Percentiles rank a stretch among this genome's conserved stretches.
Conservation (phyloP, 2,113 vertebrate genomes). For the Phalacrocorax brasilianus region DNA sequence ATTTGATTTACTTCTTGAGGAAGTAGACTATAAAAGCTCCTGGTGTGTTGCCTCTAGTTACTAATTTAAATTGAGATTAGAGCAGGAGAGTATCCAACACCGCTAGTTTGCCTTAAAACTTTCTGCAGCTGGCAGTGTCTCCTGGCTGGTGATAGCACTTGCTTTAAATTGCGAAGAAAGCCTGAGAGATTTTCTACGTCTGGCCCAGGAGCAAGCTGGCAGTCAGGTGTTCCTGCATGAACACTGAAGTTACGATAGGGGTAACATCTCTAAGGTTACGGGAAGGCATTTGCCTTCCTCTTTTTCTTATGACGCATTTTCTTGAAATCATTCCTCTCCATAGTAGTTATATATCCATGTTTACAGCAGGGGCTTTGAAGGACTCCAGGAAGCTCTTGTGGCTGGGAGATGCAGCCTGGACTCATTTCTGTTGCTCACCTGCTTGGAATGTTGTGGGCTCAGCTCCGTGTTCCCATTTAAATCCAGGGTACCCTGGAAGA, state of each 20-base stretch:
- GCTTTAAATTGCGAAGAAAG: not conserved
- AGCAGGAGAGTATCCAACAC: constrained; percentile 6
- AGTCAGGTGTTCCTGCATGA: not conserved
- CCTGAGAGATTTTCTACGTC: not conserved
- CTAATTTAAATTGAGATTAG: constrained; percentile 59
- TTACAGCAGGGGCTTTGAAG: not conserved
- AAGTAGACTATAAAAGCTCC: constrained; percentile 27
- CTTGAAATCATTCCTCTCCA: not conserved
- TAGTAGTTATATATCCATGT: too few relatives aligned
- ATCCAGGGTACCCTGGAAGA: not conserved
- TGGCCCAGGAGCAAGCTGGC: not conserved
- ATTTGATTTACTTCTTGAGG: constrained; percentile 40
- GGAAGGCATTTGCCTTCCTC: not conserved
- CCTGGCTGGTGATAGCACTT: not conserved
- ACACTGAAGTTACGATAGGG: not conserved
- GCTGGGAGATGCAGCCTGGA: not conserved
- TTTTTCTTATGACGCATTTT: not conserved
- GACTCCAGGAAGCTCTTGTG: not conserved
- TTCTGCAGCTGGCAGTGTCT: constrained; percentile 9
- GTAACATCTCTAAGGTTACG: not conserved
- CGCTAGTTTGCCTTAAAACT: not conserved
- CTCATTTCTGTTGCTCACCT: not conserved
- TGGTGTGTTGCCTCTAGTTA: constrained; percentile 9
- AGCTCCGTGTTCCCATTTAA: not conserved
- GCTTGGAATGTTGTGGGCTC: not conserved